phyloP scores from a whole-genome alignment of 1,140 invertebrate species.

The Oreohelix idahoensis region DNA sequence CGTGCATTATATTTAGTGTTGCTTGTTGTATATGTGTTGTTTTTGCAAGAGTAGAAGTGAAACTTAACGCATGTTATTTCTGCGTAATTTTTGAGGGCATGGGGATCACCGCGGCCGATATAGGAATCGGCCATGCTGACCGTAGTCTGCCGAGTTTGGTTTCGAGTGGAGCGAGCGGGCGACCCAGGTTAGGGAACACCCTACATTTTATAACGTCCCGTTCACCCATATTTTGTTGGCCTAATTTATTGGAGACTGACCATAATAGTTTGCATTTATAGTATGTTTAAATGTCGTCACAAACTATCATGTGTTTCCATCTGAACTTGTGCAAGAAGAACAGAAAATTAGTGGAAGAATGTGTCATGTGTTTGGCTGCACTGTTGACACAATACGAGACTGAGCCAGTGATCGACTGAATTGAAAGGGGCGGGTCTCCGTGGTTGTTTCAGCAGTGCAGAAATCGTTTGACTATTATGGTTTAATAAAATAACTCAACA shows the following conservation, averaged over 20 bases:
- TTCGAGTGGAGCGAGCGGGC: background rate
- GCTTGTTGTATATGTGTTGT: background rate
- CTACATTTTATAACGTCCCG: background rate
- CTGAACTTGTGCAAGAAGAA: no score
- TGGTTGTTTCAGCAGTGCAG: no score
- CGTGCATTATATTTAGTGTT: background rate
- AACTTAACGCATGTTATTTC: background rate
- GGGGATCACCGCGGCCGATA: conserved; percentile 32
- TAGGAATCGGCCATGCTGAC: conserved; percentile 17
- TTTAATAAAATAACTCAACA: no score
- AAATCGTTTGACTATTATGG: no score
- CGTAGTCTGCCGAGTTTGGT: background rate
- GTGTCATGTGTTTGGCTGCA: no score
- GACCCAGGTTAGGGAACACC: conserved; percentile 21
- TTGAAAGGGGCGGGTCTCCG: no score
- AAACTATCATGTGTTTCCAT: no score
- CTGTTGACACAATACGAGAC: no score
- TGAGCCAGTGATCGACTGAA: no score
- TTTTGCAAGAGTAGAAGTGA: background rate
- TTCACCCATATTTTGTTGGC: background rate
- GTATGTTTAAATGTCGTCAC: background rate
- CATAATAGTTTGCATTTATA: background rate
- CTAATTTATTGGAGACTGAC: background rate
- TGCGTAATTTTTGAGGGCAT: conserved; percentile 23
- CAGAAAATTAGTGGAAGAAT: no score